phyloP scores from a whole-genome alignment of 2,113 vertebrate species.

The Nesospiza acunhae region DNA sequence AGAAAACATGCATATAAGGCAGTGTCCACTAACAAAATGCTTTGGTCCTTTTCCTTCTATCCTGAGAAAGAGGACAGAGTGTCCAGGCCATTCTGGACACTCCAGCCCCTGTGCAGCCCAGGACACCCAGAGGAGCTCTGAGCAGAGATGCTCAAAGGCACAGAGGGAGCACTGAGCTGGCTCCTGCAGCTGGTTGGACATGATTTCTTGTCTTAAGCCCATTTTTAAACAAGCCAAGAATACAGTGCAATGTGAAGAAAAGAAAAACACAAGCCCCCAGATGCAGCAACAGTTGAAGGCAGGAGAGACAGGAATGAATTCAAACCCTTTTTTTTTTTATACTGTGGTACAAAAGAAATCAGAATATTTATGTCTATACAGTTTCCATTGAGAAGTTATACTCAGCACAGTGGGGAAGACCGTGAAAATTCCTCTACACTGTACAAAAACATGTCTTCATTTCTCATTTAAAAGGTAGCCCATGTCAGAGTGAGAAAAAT shows the following conservation, averaged over 20 bases:
- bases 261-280: not conserved
- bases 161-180: not conserved
- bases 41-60: not conserved
- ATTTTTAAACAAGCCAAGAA: constrained; percentile 20
- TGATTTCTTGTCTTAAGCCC: not conserved
- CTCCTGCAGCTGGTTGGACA: not conserved
- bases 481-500: not conserved
- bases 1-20: not conserved
- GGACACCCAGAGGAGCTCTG: not conserved
- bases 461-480: constrained; percentile 16
- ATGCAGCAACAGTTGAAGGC: not conserved
- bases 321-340: not conserved
- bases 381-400: not conserved
- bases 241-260: not conserved
- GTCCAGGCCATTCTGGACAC: not conserved
- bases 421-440: not conserved
- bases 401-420: not conserved
- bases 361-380: not conserved
- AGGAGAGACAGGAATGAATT: not conserved
- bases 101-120: not conserved
- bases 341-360: not conserved
- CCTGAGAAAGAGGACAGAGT: not conserved
- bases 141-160: not conserved
- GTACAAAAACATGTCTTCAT: not conserved
- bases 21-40: not conserved